Evolutionary conservation across 2,888 invertebrate genomes (phyloP).

Genomic region (Polydrusus pterygomalis): DNA sequence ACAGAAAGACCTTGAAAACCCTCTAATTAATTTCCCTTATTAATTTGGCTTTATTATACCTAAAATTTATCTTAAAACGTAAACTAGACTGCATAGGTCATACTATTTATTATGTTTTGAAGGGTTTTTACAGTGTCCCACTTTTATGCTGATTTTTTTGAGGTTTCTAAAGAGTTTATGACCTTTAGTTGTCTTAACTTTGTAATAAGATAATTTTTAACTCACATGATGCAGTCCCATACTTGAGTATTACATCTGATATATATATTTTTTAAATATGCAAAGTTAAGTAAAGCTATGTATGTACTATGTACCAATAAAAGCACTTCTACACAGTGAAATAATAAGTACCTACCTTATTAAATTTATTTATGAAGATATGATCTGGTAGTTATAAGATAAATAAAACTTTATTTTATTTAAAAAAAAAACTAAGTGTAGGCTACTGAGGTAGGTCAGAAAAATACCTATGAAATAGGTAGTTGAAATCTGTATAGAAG

Average conservation of each 20-base stretch:
- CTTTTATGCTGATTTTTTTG: neutral
- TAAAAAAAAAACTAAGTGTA: too few relatives aligned
- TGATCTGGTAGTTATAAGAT: too few relatives aligned
- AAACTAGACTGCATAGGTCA: neutral
- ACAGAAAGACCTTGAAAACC: conserved; percentile 46
- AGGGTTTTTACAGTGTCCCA: neutral
- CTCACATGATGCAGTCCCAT: neutral
- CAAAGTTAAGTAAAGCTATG: too few relatives aligned
- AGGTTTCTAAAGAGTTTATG: conserved; percentile 3
- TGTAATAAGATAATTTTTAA: neutral
- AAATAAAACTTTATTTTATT: too few relatives aligned
- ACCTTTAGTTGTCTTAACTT: conserved; percentile 4
- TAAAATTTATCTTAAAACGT: neutral
- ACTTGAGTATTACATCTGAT: neutral
- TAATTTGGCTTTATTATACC: conserved; percentile 9
- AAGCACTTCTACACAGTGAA: too few relatives aligned
- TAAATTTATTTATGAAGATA: too few relatives aligned
- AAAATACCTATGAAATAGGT: too few relatives aligned
- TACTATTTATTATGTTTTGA: neutral
- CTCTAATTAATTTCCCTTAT: conserved; percentile 34
- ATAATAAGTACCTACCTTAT: too few relatives aligned
- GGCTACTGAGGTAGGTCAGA: too few relatives aligned
- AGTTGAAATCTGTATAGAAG: too few relatives aligned
- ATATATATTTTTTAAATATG: neutral
- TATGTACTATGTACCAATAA: too few relatives aligned